Percentiles rank a stretch among this genome's conserved stretches.
phyloP scores from a whole-genome alignment of 2,797 vertebrate genomes.

The Coracias cyanogaster region DNA sequence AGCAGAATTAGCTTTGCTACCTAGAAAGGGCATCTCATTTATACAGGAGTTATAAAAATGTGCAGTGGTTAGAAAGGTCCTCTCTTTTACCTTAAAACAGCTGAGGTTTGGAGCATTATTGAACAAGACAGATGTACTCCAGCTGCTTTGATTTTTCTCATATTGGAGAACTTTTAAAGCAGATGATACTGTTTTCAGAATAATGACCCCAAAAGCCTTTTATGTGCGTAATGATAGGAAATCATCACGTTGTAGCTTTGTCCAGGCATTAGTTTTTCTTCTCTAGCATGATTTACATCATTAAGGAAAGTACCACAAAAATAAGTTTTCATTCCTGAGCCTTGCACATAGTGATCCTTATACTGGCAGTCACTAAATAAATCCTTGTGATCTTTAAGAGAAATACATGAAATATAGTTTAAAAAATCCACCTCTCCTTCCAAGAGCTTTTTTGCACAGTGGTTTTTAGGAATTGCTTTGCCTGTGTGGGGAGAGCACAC shows the following conservation, averaged over 20 bases:
- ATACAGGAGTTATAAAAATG: background rate
- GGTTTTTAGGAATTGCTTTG: background rate
- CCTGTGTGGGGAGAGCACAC: background rate
- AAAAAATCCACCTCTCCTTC: background rate
- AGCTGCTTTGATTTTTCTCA: constrained; percentile 17
- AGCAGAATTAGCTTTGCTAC: constrained; percentile 45
- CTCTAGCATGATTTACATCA: background rate
- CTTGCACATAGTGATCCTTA: background rate
- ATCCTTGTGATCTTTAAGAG: background rate
- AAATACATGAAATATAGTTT: background rate
- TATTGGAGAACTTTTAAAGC: background rate
- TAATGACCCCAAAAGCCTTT: constrained; percentile 1
- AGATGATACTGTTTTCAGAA: background rate
- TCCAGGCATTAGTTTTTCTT: background rate
- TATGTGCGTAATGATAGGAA: background rate
- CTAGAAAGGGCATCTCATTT: constrained; percentile 36
- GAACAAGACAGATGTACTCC: constrained; percentile 11
- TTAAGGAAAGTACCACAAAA: background rate
- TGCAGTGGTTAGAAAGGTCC: background rate
- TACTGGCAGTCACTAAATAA: background rate
- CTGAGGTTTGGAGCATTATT: background rate
- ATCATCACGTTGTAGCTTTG: background rate
- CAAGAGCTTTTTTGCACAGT: background rate
- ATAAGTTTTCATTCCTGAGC: background rate
- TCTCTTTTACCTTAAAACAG: background rate